phyloP scores from a whole-genome alignment of 2,797 vertebrate species.

The Psittacula derbiana region DNA sequence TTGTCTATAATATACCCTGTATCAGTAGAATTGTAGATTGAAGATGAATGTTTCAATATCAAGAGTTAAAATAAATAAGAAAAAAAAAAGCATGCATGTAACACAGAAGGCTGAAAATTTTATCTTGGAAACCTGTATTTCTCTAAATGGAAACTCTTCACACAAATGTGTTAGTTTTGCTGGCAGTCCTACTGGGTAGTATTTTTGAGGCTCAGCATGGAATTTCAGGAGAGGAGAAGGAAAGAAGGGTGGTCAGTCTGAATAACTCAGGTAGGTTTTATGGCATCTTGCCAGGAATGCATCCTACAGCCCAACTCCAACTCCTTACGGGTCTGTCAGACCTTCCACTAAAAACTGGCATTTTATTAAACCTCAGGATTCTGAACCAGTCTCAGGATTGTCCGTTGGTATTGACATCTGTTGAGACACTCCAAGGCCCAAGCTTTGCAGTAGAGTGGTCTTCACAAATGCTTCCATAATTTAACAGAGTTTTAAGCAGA shows the following conservation, averaged over 20 bases:
- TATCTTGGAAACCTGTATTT: not conserved
- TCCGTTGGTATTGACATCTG: not conserved
- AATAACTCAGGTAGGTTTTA: not conserved
- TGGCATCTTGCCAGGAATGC: not conserved
- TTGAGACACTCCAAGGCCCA: not conserved
- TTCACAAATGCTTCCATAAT: not conserved
- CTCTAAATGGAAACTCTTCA: not conserved
- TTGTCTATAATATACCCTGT: not conserved
- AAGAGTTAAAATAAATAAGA: not conserved
- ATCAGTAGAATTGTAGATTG: not conserved
- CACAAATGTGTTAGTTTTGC: not conserved
- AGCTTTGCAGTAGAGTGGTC: not conserved
- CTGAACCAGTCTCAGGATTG: not conserved
- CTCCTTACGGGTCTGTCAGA: not conserved
- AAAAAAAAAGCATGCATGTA: too few relatives aligned
- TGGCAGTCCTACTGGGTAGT: not conserved
- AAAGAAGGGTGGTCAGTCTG: not conserved
- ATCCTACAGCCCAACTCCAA: not conserved
- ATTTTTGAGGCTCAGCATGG: not conserved
- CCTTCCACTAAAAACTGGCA: not conserved
- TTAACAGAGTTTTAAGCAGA: not conserved
- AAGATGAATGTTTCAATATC: not conserved
- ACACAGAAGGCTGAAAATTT: not conserved
- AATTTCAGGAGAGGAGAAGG: not conserved
- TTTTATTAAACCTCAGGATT: not conserved